Evolutionary conservation across 2,888 invertebrate genomes (phyloP), one percentile per base, ranked within the genome.

Genomic region (Perdita meconis): DNA sequence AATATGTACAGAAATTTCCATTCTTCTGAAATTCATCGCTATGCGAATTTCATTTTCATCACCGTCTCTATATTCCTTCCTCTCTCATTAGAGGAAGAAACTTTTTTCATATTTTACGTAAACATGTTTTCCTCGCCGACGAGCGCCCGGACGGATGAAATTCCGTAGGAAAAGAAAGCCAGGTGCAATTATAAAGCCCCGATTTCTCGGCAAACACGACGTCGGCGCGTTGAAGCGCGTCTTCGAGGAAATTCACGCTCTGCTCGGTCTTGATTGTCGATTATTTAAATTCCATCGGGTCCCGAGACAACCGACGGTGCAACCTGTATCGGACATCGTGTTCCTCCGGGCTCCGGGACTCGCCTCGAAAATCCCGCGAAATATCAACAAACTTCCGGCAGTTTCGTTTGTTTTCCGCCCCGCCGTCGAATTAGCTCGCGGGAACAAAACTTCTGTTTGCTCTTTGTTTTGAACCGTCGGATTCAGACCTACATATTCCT

Each of bases 211-310:
- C 50, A 30, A n/a, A 40, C 51, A 10, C 34, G 59, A 38, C 68
- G 63, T 57, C 61, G 40, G 13, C 36, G 65, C 64, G 65, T 24
- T 67, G 26, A 42, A 63, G 50, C 65, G 53, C 36, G 40, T 50
- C 71, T 26, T 34, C 57, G 67, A 53, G 67, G 55, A 76, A 69
- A 75, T 83, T 80, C 75, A 75, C 79, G 72, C 81, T 72, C 36
- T 53, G 65, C 67, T 80, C 63, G 61, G 22, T 68, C 68, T 50
- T 84, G 78, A 84, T 81, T 75, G 69, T 50, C 78, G 84, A 85
- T 85, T 85, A 85, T 85, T 85, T 80, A 80, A 85, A 85, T 85
- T 73, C 71, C 65, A 53, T 59, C 61, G 66, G 13, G 57, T 34
- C 26, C 2, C n/a, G 13, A 51, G 53, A 61, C 47, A 34, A 24